Base-by-base conservation (phyloP, 2,113 vertebrate species). In the Gobiocypris rarus region DNA sequence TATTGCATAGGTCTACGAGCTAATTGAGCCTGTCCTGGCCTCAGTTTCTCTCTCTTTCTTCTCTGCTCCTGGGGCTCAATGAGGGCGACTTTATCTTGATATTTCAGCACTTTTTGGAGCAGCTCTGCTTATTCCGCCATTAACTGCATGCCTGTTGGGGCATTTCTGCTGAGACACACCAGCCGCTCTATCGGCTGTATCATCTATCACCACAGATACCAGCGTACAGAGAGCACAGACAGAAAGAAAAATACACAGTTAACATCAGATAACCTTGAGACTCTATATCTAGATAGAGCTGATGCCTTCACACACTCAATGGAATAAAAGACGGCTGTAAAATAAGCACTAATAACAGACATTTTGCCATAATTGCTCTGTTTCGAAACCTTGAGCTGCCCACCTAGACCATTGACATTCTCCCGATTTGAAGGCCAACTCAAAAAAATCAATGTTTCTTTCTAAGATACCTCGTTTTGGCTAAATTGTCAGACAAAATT, bases 241-340 rank as follows among this genome's bases (percentile, higher is more conserved):
- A 70, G 63, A 70, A 82, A 82, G 80, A 70, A 70, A 69, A 82
- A 82, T 56, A 70, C 22, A 41, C 63, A 69, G 48, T 82, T 71
- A 82, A 56, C 63, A 70, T 17, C 65, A 70, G 80, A 82, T 82
- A 82, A 71, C 63, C 80, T 82, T 82, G 65, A 82, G 63, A 41
- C 48, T 48, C 31, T 50, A 34, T 67, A 50, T 79, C 58, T 79
- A 31, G 48, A 52, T 4, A 9, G n/a, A 79, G 43, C 26, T 10
- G 26, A 81, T 50, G 43, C 59, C 31, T 43, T 78, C 38, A 45
- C 76, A 45, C n/a, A 10, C 28, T 65, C 59, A 31, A 3, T 5
- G 15, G 26, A 65, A 41, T 26, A 65, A 63, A 65, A 61, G 38
- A 48, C 6, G n/a, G 14, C 58, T 26, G 52, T n/a, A 26, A 59